Evolutionary conservation across 2,113 vertebrate species (phyloP), one percentile per base, ranked within the genome.

Genomic region (Anoplopoma fimbria): DNA sequence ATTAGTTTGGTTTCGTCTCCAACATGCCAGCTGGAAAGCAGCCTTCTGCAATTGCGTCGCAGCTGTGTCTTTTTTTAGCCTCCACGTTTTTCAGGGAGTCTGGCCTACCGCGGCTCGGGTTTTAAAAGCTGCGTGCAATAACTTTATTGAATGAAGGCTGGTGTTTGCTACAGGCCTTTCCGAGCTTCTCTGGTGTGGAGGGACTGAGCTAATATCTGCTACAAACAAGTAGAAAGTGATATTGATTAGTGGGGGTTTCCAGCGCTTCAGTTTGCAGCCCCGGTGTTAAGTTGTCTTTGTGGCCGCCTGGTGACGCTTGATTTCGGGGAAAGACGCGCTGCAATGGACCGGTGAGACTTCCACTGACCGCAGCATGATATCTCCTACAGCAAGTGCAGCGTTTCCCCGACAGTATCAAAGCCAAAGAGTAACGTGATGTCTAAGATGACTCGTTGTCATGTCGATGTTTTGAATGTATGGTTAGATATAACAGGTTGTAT

Each of bases 331-430:
- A 69, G 27, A 75, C 51, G 38, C 64, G 64, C 75, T 31, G 82
- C 80, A 4, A 94, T 93, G 93, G 53, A 85, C 36, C 83, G 89
- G 93, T 93, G 88, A 93, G 92, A 6, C n/a, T 63, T 21, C 55
- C 2, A 12, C 9, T 34, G 47, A 49, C 47, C 15, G 4, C 21
- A 23, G 45, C 55, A 25, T 2, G 65, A 33, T 42, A 7, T 58
- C 74, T 60, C 15, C 33, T 45, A 45, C 57, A 23, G 45, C 74
- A 21, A 45, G 40, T 21, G 64, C 17, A 2, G 3, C 3, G 1
- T 25, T 75, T 17, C 2, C 9, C 1, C 7, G 1, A 2, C 9
- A 27, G 8, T 31, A 42, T 12, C 7, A 57, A 10, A 38, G 13
- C 5, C 14, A 47, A 2, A n/a, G 9, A 10, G 2, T 1, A 10